These are phyloP conservation scores for Triplophysa yarkandensis DNA, from an alignment of 2,797 vertebrate species.

Conservation along the genomic window DNA sequence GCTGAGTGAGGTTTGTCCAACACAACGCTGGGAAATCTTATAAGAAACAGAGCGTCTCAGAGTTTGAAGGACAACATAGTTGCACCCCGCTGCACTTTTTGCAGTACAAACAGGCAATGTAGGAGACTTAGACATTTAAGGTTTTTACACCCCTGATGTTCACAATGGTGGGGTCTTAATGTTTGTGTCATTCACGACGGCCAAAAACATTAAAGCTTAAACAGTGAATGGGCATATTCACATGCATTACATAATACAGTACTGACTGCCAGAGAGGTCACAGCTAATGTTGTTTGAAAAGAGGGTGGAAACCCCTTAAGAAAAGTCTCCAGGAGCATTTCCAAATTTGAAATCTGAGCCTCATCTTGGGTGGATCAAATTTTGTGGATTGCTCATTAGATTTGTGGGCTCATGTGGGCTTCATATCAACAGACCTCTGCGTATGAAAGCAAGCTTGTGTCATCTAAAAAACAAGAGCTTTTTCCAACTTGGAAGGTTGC, in stretches of 20 bases:
- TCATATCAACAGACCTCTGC: slow-evolving; percentile 22
- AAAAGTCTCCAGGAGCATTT: slow-evolving; percentile 63
- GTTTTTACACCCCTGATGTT: slow-evolving; percentile 15
- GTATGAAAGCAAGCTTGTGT: neutral
- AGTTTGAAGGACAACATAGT: slow-evolving; percentile 50
- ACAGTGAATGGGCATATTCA: slow-evolving; percentile 60
- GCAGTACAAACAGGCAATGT: neutral
- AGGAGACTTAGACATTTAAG: neutral
- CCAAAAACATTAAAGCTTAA: slow-evolving; percentile 40
- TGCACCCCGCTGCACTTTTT: neutral
- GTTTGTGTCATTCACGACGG: slow-evolving; percentile 31
- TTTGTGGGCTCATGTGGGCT: slow-evolving; percentile 11
- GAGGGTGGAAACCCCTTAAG: slow-evolving; percentile 59
- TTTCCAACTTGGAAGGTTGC: slow-evolving; percentile 6
- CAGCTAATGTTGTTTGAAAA: slow-evolving; percentile 64
- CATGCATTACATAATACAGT: slow-evolving; percentile 69
- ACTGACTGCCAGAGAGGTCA: slow-evolving; percentile 61
- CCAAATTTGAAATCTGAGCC: slow-evolving; percentile 63
- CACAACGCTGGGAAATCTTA: slow-evolving; percentile 46
- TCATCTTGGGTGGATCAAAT: slow-evolving; percentile 59
- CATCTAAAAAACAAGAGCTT: neutral
- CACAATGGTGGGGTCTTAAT: slow-evolving; percentile 2
- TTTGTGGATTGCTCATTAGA: slow-evolving; percentile 25
- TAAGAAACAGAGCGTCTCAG: slow-evolving; percentile 28
- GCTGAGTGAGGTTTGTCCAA: slow-evolving; percentile 44